Evolutionary conservation across 2,888 invertebrate species (phyloP), one percentile per base, ranked within the genome.

Genomic region (Plebejus melissa): DNA sequence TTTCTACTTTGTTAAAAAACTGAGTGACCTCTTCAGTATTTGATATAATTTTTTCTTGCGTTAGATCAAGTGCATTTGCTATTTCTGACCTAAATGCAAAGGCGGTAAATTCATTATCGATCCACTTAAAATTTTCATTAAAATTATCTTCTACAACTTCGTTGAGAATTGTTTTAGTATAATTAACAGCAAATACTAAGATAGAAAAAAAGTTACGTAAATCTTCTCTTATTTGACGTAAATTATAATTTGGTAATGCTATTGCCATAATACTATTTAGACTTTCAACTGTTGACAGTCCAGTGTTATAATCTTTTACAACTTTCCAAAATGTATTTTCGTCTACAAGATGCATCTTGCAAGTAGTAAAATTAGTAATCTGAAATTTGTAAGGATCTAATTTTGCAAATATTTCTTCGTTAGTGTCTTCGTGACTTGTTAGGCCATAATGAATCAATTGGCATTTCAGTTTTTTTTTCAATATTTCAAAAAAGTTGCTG

Each of bases 41-140:
- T 6, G 70, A 71, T 70, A 75, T 75, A 75, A 75, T 70, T n/a
- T 70, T 57, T 7, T 75, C 57, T 70, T 75, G 70, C 2, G 75
- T 70, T 75, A 75, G 57, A 70, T 75, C 75, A 16, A 75, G 70
- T 4, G 70, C 38, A 22, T 70, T 70, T 7, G 75, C 75, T 75
- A 75, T 75, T 57, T 75, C 70, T 28, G 70, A 13, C 57, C 75
- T 57, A 57, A 75, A 75, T 22, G 70, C 75, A 36, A 58, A 70
- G 16, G 75, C 75, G 1, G 50, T 71, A 46, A 46, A 71, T 46
- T 71, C 71, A 22, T 46, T 71, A 71, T 22, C 41, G 13, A 71
- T 71, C 22, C 46, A 71, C 22, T 28, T 71, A 46, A 71, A 46
- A 46, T n/a, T 50, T 71, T 71, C 41, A n/a, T 71, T 71, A 22